Evolutionary conservation across 2,888 invertebrate genomes (phyloP).

Genomic region (Ophion obscuratus): DNA sequence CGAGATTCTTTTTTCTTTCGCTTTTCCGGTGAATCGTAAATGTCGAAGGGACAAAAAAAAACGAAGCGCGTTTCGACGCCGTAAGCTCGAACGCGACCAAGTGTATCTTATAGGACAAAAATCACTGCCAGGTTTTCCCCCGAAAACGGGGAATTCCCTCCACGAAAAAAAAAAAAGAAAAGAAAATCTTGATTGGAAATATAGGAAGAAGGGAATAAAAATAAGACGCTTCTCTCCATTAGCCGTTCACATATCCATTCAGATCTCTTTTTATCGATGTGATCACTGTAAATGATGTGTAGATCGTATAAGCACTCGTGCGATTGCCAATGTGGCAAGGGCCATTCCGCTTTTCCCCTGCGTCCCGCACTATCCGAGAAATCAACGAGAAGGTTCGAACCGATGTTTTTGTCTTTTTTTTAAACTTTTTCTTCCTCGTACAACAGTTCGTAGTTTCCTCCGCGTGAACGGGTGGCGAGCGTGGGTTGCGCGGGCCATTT

Average conservation of each 20-base stretch:
- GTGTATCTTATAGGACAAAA: conserved; percentile 67
- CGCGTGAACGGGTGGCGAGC: conserved; percentile 35
- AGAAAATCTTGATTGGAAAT: conserved; percentile 21
- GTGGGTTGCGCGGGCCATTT: conserved; percentile 54
- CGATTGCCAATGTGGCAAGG: conserved; percentile 46
- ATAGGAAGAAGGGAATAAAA: conserved; percentile 21
- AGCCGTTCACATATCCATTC: conserved; percentile 58
- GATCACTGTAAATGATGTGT: conserved; percentile 57
- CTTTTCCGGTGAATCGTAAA: conserved; percentile 8
- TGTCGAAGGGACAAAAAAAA: not conserved
- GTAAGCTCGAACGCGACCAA: conserved; percentile 66
- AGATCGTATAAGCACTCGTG: conserved; percentile 47
- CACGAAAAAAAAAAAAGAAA: not conserved
- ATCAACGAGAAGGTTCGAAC: conserved; percentile 55
- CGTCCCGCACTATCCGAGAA: conserved; percentile 21
- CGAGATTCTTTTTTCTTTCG: conserved; percentile 22
- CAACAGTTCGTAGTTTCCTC: conserved; percentile 12
- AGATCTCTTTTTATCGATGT: conserved; percentile 62
- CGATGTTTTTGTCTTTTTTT: conserved; percentile 4
- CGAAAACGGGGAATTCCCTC: conserved; percentile 60
- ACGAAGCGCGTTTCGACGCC: conserved; percentile 16
- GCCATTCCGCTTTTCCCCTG: conserved; percentile 11
- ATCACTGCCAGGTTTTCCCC: conserved; percentile 74
- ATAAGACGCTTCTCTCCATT: conserved; percentile 43
- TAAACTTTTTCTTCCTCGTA: not conserved